phyloP scores from a whole-genome alignment of 2,888 invertebrate species.

The Apodemia zela region DNA sequence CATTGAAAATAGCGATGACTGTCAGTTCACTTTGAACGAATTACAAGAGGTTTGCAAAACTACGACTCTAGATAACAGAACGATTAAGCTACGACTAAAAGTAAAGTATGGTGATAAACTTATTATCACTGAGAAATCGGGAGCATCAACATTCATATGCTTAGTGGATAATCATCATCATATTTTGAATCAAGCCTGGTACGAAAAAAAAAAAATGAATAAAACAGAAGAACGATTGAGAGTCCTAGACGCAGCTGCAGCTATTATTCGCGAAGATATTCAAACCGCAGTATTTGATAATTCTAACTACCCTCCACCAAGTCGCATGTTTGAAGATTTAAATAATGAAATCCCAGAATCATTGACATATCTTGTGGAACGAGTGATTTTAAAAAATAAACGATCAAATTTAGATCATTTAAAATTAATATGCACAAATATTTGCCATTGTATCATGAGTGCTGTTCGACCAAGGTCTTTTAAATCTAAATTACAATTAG shows the following conservation, averaged over 20 bases:
- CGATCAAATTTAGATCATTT: conserved; percentile 37
- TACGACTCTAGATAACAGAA: conserved; percentile 28
- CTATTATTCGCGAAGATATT: conserved; percentile 35
- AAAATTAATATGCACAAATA: conserved; percentile 32
- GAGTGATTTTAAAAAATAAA: conserved; percentile 41
- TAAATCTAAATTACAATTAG: conserved; percentile 29
- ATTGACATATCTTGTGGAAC: conserved; percentile 36
- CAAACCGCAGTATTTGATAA: conserved; percentile 32
- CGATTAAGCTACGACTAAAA: conserved; percentile 39
- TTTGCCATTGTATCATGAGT: conserved; percentile 32
- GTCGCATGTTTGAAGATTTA: conserved; percentile 36
- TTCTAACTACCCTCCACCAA: conserved; percentile 25
- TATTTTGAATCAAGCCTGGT: conserved; percentile 35
- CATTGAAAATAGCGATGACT: conserved; percentile 29
- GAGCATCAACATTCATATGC: conserved; percentile 30
- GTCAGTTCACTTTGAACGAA: conserved; percentile 30
- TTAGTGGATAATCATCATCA: conserved; percentile 29
- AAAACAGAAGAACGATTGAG: conserved; percentile 36
- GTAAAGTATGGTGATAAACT: conserved; percentile 41
- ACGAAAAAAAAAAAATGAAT: conserved; percentile 36
- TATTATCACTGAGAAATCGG: conserved; percentile 38
- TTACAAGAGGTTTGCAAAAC: conserved; percentile 31
- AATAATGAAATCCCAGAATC: conserved; percentile 39
- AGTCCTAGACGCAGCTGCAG: conserved; percentile 34
- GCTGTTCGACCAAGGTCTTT: conserved; percentile 35